A percentile compares a stretch with the other conserved stretches of the same genome.
phyloP scores from a whole-genome alignment of 2,113 vertebrate species.

The Paracanthobrama guichenoti region DNA sequence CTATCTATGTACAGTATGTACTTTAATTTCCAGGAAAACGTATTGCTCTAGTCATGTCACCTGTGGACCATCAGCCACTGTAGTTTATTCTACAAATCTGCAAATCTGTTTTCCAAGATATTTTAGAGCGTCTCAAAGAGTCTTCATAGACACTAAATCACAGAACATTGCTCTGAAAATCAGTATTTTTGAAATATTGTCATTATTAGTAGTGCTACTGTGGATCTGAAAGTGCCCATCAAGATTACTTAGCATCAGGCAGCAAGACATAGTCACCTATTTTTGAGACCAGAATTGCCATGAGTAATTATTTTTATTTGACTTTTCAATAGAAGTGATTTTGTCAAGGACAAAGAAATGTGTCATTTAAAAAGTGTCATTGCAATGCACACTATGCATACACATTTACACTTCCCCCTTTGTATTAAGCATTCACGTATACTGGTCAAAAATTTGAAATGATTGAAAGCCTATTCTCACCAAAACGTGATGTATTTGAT shows the following conservation, averaged over 20 bases:
- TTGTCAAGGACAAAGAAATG: not conserved
- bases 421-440: not conserved
- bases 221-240: not conserved
- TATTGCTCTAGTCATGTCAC: not conserved
- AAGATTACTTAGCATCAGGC: slow-evolving; percentile 1
- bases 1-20: not conserved
- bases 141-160: not conserved
- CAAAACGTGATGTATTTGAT: too few relatives aligned
- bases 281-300: not conserved
- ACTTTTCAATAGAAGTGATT: not conserved
- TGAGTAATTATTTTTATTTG: not conserved
- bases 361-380: too few relatives aligned
- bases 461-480: too few relatives aligned
- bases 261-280: not conserved
- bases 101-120: not conserved
- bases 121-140: not conserved
- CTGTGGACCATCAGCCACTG: not conserved
- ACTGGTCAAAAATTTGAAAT: not conserved
- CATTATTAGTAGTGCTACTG: not conserved
- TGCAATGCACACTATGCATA: not conserved
- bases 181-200: not conserved
- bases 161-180: not conserved
- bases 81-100: not conserved
- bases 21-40: not conserved
- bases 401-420: not conserved